Percentiles rank a stretch among this genome's conserved stretches.
phyloP scores from a whole-genome alignment of 2,797 vertebrate species.

The Chelonia mydas region DNA sequence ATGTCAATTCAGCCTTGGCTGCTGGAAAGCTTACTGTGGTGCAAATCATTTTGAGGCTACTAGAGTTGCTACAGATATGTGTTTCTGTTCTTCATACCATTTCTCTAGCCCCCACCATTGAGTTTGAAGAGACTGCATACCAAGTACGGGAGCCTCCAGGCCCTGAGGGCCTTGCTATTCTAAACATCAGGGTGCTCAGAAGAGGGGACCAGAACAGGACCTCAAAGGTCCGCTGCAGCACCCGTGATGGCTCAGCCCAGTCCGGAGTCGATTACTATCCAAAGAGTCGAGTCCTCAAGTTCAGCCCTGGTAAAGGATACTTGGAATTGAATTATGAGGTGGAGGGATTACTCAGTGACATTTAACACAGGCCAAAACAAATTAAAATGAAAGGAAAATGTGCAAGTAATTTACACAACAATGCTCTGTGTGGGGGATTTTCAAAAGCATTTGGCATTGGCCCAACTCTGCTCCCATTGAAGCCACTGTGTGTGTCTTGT shows the following conservation, averaged over 20 bases:
- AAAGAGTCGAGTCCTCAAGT: constrained; percentile 93
- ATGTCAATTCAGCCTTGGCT: not conserved
- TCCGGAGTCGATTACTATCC: constrained; percentile 98
- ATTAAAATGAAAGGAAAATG: not conserved
- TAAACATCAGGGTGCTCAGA: constrained; percentile 91
- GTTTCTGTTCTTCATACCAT: not conserved
- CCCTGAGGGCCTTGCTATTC: constrained; percentile 88
- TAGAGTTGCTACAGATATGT: not conserved
- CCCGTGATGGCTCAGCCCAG: constrained; percentile 97
- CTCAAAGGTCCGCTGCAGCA: constrained; percentile 97
- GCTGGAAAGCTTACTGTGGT: not conserved
- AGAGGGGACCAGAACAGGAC: constrained; percentile 94
- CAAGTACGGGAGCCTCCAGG: constrained; percentile 94
- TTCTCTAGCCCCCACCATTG: constrained; percentile 92
- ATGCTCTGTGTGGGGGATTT: rapidly evolving
- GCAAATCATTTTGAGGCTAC: not conserved
- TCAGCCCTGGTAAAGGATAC: constrained; percentile 88
- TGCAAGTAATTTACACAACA: not conserved
- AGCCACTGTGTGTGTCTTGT: not conserved
- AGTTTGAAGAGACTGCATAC: constrained; percentile 93
- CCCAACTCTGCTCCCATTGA: not conserved
- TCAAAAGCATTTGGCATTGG: not conserved
- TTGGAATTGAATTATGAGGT: not conserved
- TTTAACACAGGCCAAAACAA: rapidly evolving
- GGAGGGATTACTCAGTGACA: rapidly evolving